These are phyloP conservation scores for Triplophysa yarkandensis DNA, from an alignment of 2,797 vertebrate species.

Conservation along the genomic window DNA sequence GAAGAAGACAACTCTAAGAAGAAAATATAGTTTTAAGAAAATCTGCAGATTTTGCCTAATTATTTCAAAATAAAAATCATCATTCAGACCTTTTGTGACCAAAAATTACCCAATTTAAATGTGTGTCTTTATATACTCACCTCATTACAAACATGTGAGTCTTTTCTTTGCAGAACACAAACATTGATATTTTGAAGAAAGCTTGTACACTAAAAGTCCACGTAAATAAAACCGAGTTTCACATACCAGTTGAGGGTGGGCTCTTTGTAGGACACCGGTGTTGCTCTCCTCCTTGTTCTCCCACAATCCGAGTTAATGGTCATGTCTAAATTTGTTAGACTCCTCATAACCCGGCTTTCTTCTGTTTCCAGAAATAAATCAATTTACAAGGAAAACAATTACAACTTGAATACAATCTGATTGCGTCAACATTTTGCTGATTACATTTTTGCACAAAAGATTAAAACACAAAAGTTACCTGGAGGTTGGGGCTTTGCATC, in stretches of 20 bases:
- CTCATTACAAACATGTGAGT: too few relatives aligned
- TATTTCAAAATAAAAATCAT: neutral
- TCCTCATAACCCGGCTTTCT: constrained; percentile 63
- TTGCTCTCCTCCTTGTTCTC: constrained; percentile 57
- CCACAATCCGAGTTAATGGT: constrained; percentile 38
- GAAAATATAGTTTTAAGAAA: too few relatives aligned
- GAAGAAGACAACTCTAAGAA: too few relatives aligned
- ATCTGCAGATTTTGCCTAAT: neutral
- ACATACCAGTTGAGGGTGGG: constrained; percentile 71
- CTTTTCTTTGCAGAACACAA: too few relatives aligned
- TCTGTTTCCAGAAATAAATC: constrained; percentile 33
- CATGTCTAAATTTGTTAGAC: constrained; percentile 68
- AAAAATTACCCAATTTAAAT: too few relatives aligned
- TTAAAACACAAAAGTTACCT: constrained; percentile 57
- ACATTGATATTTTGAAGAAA: too few relatives aligned
- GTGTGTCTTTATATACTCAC: too few relatives aligned
- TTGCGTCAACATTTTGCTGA: too few relatives aligned
- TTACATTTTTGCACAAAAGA: neutral
- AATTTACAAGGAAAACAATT: constrained; percentile 5
- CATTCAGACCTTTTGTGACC: neutral
- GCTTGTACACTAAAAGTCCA: too few relatives aligned
- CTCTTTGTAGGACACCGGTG: constrained; percentile 73
- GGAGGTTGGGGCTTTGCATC: constrained; percentile 40
- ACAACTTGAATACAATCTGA: neutral
- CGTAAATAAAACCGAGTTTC: neutral